A percentile compares a stretch with the other conserved stretches of the same genome.
Evolutionary conservation across 2,113 vertebrate genomes (phyloP).

Genomic region (Orientallactaga bullata): DNA sequence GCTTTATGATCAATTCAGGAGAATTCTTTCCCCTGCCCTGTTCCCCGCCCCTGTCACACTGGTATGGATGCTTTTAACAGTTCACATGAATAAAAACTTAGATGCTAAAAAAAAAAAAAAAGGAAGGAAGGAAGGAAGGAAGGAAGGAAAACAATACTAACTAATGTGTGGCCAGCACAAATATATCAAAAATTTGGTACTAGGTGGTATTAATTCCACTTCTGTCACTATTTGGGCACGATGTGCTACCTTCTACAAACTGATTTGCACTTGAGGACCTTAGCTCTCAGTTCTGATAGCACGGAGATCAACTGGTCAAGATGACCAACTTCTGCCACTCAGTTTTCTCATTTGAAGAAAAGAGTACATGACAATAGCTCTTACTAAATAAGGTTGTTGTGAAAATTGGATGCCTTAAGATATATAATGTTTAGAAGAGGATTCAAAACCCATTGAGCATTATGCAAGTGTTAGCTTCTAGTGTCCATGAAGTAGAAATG

Average conservation of each 20-base stretch:
- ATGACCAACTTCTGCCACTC: neutral
- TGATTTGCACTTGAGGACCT: neutral
- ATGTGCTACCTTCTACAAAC: neutral
- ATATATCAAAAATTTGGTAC: neutral
- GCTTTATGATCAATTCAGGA: too few relatives aligned
- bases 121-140: neutral
- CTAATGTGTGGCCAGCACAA: neutral
- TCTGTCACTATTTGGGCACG: neutral
- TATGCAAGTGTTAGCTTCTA: neutral
- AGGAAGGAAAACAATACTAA: neutral
- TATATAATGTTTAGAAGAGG: neutral
- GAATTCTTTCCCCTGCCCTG: too few relatives aligned
- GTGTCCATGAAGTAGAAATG: neutral
- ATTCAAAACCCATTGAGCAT: neutral
- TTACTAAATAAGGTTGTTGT: neutral
- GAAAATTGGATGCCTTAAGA: neutral
- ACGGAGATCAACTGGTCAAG: neutral
- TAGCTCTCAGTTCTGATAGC: neutral
- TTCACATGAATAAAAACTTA: too few relatives aligned
- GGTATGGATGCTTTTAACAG: too few relatives aligned
- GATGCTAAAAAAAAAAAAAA: too few relatives aligned
- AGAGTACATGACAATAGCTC: neutral
- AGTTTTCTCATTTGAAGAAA: neutral
- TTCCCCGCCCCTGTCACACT: too few relatives aligned
- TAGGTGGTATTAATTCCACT: neutral